phyloP scores from a whole-genome alignment of 2,888 invertebrate species.

The Rhabditoides inermis region DNA sequence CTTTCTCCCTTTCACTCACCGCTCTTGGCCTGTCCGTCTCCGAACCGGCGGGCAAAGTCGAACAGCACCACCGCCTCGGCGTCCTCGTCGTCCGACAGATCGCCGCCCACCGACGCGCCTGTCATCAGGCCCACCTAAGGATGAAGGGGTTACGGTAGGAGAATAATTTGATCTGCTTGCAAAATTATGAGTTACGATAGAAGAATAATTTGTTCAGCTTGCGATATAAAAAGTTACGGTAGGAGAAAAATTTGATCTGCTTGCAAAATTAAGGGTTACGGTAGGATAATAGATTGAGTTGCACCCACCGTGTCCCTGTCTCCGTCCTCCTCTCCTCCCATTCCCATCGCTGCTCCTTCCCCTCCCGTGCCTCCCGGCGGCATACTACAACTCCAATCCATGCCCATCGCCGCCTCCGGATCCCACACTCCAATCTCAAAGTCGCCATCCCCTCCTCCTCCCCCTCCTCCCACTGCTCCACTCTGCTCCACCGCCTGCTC shows the following conservation, averaged over 20 bases:
- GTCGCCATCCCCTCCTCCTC: neutral
- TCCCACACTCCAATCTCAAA: constrained; percentile 50
- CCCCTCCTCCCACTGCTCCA: constrained; percentile 5
- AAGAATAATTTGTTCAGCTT: too few relatives aligned
- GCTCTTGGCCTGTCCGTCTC: too few relatives aligned
- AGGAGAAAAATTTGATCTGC: too few relatives aligned
- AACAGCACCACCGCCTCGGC: constrained; percentile 18
- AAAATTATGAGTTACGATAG: too few relatives aligned
- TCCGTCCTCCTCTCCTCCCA: too few relatives aligned
- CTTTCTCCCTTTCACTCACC: constrained; percentile 2
- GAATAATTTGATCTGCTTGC: too few relatives aligned
- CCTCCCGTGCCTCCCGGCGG: neutral
- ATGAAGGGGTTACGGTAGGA: too few relatives aligned
- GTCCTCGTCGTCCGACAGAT: constrained; percentile 43
- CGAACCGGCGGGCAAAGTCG: neutral
- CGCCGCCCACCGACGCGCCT: constrained; percentile 13
- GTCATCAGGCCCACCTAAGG: constrained; percentile 12
- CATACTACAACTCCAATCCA: too few relatives aligned
- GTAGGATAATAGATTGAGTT: too few relatives aligned
- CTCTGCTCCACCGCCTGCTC: neutral
- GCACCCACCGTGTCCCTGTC: too few relatives aligned
- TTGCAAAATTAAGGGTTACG: too few relatives aligned
- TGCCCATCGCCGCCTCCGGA: constrained; percentile 25
- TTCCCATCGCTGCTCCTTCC: neutral
- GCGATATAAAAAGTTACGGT: too few relatives aligned